Conservation (phyloP, 2,888 invertebrate species). For the Tineola bisselliella region DNA sequence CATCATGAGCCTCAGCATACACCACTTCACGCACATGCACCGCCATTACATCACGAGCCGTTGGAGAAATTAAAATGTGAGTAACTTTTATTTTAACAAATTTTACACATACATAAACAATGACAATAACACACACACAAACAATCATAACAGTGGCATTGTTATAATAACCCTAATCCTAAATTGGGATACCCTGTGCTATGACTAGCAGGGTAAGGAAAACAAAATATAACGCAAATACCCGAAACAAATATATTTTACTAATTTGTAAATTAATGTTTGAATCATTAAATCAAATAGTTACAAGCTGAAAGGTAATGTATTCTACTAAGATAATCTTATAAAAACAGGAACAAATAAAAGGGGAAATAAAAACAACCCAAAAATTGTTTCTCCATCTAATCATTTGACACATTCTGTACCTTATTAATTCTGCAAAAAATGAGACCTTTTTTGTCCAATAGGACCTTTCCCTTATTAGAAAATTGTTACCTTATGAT, state of each 20-base stretch:
- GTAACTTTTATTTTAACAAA: slow-evolving; percentile 33
- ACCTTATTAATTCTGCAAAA: background rate
- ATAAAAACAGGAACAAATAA: background rate
- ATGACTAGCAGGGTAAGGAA: too few species aligned
- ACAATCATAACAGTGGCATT: too few species aligned
- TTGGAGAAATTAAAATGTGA: slow-evolving; percentile 83
- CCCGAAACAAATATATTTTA: too few species aligned
- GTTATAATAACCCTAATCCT: too few species aligned
- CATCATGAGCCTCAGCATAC: slow-evolving; percentile 68
- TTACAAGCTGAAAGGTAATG: too few species aligned
- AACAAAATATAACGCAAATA: too few species aligned
- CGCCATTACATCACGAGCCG: slow-evolving; percentile 75
- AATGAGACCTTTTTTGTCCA: background rate
- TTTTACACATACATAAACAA: too few species aligned
- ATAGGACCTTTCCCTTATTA: background rate
- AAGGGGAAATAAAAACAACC: background rate
- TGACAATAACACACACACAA: too few species aligned
- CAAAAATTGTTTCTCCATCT: background rate
- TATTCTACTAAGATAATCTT: too few species aligned
- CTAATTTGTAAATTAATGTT: too few species aligned
- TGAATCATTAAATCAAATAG: too few species aligned
- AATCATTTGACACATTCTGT: background rate
- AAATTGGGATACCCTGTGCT: too few species aligned
- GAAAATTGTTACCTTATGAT: background rate
- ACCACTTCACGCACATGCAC: slow-evolving; percentile 68